Percentiles rank a stretch among this genome's conserved stretches.
Evolutionary conservation across 53 echinoderm and acorn worm species (phyloP).

Genomic region (Holothuria scabra): DNA sequence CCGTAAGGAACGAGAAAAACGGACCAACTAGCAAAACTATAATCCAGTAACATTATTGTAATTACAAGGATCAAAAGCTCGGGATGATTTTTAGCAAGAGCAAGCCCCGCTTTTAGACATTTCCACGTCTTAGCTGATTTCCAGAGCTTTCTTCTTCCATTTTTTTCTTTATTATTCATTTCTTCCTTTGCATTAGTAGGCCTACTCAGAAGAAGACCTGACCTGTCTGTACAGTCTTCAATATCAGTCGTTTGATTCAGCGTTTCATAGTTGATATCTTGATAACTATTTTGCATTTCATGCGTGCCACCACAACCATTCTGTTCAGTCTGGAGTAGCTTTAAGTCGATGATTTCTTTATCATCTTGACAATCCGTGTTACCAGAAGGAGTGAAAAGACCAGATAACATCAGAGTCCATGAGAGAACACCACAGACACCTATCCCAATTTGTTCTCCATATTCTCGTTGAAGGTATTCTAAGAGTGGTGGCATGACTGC

Average conservation of each 20-base stretch:
- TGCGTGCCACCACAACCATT: too few species aligned
- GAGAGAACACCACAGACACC: background rate
- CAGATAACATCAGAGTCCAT: background rate
- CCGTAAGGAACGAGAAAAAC: conserved; percentile 31
- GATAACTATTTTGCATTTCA: background rate
- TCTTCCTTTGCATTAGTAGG: too few species aligned
- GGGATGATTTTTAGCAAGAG: background rate
- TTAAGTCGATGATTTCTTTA: too few species aligned
- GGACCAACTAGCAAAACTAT: conserved; percentile 1
- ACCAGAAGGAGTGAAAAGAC: conserved; percentile 5
- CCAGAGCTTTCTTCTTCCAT: too few species aligned
- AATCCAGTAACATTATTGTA: background rate
- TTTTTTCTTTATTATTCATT: too few species aligned
- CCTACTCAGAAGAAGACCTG: background rate
- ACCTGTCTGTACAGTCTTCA: background rate
- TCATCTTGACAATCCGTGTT: too few species aligned
- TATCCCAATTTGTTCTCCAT: background rate
- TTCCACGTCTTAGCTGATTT: too few species aligned
- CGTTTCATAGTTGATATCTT: background rate
- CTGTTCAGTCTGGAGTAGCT: too few species aligned
- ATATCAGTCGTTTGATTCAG: too few species aligned
- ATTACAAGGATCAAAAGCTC: background rate
- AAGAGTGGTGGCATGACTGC: conserved; percentile 18
- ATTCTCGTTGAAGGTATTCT: background rate
- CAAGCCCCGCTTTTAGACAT: background rate